These are phyloP conservation scores for Gopherus evgoodei DNA, from an alignment of 2,113 vertebrate genomes.

Conservation along the genomic window DNA sequence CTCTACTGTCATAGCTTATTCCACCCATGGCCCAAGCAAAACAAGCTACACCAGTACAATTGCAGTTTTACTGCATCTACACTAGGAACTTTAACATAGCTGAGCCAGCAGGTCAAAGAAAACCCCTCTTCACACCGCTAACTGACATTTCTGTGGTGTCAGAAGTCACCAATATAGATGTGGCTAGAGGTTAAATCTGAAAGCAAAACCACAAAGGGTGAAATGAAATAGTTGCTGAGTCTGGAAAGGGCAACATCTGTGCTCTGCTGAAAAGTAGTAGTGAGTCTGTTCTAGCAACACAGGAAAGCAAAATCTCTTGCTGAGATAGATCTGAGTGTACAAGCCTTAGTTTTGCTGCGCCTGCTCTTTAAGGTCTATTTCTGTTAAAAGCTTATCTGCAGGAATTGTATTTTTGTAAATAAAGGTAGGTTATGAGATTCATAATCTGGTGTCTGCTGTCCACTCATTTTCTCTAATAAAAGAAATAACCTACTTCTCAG, in stretches of 20 bases:
- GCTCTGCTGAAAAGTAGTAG: background rate
- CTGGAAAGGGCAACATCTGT: slow-evolving; percentile 24
- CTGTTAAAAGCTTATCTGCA: background rate
- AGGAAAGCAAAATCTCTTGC: background rate
- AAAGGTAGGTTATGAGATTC: slow-evolving; percentile 32
- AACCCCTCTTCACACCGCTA: background rate
- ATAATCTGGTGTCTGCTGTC: background rate
- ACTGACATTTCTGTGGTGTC: background rate
- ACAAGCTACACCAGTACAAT: background rate
- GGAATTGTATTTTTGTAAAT: slow-evolving; percentile 28
- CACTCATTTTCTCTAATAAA: slow-evolving; percentile 36
- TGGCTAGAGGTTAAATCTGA: background rate
- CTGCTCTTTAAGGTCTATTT: slow-evolving; percentile 26
- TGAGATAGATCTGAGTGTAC: background rate
- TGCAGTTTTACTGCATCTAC: background rate
- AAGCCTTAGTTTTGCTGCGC: background rate
- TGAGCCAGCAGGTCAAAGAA: background rate
- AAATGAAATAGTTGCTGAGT: background rate
- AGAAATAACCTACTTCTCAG: background rate
- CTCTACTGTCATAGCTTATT: background rate
- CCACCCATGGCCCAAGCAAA: background rate
- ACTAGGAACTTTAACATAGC: background rate
- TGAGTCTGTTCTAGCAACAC: background rate
- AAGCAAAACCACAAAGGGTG: background rate
- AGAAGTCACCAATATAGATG: background rate